Base-by-base conservation (phyloP, 2,113 vertebrate species). In the Bolborhynchus lineola region DNA sequence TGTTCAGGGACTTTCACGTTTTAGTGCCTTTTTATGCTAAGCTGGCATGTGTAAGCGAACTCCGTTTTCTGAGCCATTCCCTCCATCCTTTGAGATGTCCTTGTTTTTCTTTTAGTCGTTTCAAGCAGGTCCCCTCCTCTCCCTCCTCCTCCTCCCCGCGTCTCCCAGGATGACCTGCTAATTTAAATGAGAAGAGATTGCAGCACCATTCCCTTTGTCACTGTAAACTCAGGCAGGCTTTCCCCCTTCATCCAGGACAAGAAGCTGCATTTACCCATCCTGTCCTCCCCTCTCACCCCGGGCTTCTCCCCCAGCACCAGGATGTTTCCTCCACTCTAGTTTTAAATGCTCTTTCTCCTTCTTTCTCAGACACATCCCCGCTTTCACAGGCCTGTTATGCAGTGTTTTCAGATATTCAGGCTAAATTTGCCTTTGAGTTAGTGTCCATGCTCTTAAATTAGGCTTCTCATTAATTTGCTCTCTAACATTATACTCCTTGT, bases 111-210 rank as follows among this genome's bases (percentile, higher is more conserved):
- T 90, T 84, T 79, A 94, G 85, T 79, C 85, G 89, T 95, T 96
- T 96, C 86, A 95, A 96, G 83, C 84, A 82, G 84, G 81, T 88
- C 78, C 55, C 93, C 89, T 96, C 67, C 68, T 87, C 62, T 95
- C 83, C 42, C 78, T 83, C 74, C 84, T 88, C 69, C 93, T 87
- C 63, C 59, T 64, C 76, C 79, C 39, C 1, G 0, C 1, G 0
- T 94, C 81, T 95, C 92, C 86, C 93, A 96, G 88, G 90, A 96
- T 96, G 96, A 95, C 93, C 95, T 93, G 92, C 81, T 95, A 94
- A 97, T 96, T 94, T 96, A 94, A 96, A 95, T 77, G 88, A 87
- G 93, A 84, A 91, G 86, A 82, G 83, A 92, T 77, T 89, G 92
- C 86, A 89, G 95, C 83, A 92, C 91, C 77, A 74, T 89, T 95